Evolutionary conservation across 2,888 invertebrate genomes (phyloP).

Genomic region (Lissonota sp.): DNA sequence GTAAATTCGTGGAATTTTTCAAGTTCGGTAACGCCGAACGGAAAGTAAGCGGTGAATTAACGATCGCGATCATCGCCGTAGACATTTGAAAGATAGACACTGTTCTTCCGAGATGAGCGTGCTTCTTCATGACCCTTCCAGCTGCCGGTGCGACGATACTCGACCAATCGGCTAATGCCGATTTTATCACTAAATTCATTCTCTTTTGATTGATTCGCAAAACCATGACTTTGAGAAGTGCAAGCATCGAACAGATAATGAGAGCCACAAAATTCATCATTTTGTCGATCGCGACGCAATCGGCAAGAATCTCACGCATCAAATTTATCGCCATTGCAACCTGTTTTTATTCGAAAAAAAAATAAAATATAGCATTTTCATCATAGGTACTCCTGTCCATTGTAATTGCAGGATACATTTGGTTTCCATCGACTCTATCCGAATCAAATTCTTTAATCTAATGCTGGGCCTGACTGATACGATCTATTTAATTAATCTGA

Average conservation of each 20-base stretch:
- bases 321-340: constrained; percentile 28
- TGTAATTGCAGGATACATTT: no score
- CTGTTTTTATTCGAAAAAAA: constrained; percentile 2
- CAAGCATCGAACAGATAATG: constrained; percentile 8
- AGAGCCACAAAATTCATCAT: constrained; percentile 32
- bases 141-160: not conserved
- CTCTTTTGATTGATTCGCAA: constrained; percentile 21
- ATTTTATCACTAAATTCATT: constrained; percentile 38
- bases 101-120: constrained; percentile 35
- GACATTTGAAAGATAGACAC: constrained; percentile 45
- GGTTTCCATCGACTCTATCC: no score
- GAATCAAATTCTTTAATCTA: no score
- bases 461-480: no score
- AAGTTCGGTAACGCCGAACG: not conserved
- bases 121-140: constrained; percentile 26
- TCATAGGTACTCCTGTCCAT: no score
- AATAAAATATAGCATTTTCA: not conserved
- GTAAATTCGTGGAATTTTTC: not conserved
- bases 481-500: no score
- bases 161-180: constrained; percentile 43
- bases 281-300: constrained; percentile 29
- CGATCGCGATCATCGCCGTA: constrained; percentile 1
- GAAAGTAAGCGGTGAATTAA: constrained; percentile 18
- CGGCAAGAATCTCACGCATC: constrained; percentile 24
- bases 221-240: constrained; percentile 21